A percentile compares a stretch with the other conserved stretches of the same genome.
These are phyloP conservation scores for Brenthis daphne DNA, from an alignment of 2,888 invertebrate genomes.

Conservation along the genomic window DNA sequence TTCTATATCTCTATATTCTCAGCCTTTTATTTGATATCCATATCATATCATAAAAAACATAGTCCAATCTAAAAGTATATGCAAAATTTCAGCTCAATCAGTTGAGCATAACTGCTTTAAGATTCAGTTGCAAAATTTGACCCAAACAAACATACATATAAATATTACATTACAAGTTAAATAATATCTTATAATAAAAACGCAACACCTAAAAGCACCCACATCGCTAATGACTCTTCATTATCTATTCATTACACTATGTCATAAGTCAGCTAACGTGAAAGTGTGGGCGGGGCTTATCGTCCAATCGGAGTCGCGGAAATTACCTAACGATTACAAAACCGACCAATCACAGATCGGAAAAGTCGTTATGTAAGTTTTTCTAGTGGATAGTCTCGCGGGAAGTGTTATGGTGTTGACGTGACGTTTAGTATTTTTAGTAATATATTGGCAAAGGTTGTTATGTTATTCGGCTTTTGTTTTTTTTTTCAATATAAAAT, in stretches of 20 bases:
- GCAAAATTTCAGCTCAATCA: too few species aligned
- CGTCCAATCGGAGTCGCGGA: conserved; percentile 59
- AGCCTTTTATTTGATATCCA: too few species aligned
- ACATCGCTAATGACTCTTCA: conserved; percentile 64
- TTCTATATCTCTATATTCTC: too few species aligned
- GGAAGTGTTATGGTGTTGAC: conserved; percentile 31
- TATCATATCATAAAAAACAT: too few species aligned
- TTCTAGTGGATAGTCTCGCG: conserved; percentile 29
- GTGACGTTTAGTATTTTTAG: conserved; percentile 12
- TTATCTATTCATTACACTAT: conserved; percentile 67
- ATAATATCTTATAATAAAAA: too few species aligned
- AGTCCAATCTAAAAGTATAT: too few species aligned
- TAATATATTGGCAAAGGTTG: background rate
- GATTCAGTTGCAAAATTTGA: too few species aligned
- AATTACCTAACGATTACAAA: conserved; percentile 59
- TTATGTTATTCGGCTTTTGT: background rate
- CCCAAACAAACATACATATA: too few species aligned
- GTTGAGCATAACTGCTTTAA: too few species aligned
- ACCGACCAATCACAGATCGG: conserved; percentile 55
- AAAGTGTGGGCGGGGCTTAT: conserved; percentile 63
- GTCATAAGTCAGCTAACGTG: conserved; percentile 47
- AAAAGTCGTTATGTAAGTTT: conserved; percentile 51
- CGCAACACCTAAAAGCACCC: conserved; percentile 43
- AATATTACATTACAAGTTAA: too few species aligned
- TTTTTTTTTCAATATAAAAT: background rate